phyloP scores from a whole-genome alignment of 2,113 vertebrate species.

The Sitta europaea region DNA sequence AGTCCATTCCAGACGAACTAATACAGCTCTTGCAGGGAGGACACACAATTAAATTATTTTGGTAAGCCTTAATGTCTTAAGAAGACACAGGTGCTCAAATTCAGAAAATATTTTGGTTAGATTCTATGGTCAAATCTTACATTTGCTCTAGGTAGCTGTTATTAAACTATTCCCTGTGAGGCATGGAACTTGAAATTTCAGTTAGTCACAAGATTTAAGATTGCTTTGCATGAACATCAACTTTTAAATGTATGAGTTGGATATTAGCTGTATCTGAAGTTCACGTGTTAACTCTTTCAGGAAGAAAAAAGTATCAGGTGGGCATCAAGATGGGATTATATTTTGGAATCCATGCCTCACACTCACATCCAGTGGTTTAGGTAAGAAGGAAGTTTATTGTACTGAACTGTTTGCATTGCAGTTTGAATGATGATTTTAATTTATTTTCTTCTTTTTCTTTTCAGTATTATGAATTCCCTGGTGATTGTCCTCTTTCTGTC shows the following conservation, averaged over 20 bases:
- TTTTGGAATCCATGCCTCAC: conserved; percentile 98
- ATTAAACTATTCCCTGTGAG: not conserved
- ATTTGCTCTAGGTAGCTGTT: not conserved
- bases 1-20: not conserved
- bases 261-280: not conserved
- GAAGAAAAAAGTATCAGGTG: conserved; percentile 86
- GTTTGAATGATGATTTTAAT: not conserved
- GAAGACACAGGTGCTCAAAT: not conserved
- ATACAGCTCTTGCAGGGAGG: not conserved
- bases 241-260: not conserved
- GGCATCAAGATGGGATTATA: conserved; percentile 99
- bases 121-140: not conserved
- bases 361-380: conserved; percentile 99
- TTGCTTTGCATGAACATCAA: not conserved
- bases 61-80: not conserved
- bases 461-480: conserved; percentile 97
- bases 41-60: not conserved
- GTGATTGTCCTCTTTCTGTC: conserved; percentile 98
- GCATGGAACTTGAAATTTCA: not conserved
- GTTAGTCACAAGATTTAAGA: not conserved
- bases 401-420: not conserved
- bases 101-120: not conserved
- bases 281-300: conserved; percentile 61
- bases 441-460: not conserved
- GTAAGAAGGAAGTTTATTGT: conserved; percentile 67